Evolutionary conservation across 2,888 invertebrate genomes (phyloP).

Genomic region (Heteromurus nitidus): DNA sequence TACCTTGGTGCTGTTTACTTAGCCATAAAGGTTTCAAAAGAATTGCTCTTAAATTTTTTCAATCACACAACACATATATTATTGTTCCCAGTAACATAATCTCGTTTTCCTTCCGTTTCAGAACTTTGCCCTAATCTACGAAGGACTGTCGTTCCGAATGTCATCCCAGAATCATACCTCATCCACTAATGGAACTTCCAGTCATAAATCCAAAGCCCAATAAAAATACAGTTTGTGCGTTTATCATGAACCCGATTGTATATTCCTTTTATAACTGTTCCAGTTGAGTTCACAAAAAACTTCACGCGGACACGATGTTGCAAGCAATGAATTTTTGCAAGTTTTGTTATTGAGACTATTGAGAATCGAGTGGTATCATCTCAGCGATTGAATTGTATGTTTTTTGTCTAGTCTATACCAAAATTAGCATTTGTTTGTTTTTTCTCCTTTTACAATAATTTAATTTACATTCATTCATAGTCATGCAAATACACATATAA

Average conservation of each 20-base stretch:
- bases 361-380: too few species aligned
- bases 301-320: too few species aligned
- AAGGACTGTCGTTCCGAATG: neutral
- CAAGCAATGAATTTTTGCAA: too few species aligned
- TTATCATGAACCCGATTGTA: neutral
- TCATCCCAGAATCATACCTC: neutral
- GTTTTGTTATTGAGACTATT: too few species aligned
- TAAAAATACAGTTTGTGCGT: neutral
- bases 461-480: too few species aligned
- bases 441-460: neutral
- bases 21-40: constrained; percentile 82
- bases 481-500: too few species aligned
- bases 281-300: too few species aligned
- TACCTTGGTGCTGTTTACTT: constrained; percentile 92
- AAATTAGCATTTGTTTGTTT: neutral
- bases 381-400: neutral
- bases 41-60: too few species aligned
- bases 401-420: neutral
- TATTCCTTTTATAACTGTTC: neutral
- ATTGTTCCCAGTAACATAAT: neutral
- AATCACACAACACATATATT: neutral
- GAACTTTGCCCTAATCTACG: constrained; percentile 42
- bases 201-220: constrained; percentile 28
- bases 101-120: constrained; percentile 17
- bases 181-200: constrained; percentile 18